Evolutionary conservation across 2,888 invertebrate genomes (phyloP), one percentile per base, ranked within the genome.

Genomic region (Phania funesta): DNA sequence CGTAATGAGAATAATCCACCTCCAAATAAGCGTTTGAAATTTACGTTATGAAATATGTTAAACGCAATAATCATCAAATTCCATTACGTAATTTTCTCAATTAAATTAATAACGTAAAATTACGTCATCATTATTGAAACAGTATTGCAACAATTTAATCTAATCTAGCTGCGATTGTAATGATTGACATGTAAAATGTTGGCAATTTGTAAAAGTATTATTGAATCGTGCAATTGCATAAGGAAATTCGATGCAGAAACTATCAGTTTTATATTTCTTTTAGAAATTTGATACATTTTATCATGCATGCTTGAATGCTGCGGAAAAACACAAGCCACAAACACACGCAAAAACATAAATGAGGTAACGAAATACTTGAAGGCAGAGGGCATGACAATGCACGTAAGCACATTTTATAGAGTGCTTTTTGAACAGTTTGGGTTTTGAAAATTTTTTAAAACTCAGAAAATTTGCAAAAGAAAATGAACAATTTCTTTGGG

Each of bases 201-300:
- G 58, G 16, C 76, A 80, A 80, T 76, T 80, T 64, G 64, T 62
- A 56, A 48, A 54, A 41, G 41, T 48, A 54, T 54, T 80, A 68
- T 68, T 54, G 32, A 74, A 50, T 67, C 74, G 48, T 67, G 58
- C 70, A 80, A 68, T 77, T 70, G 50, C 64, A 60, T 48, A 70
- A 74, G 74, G 74, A 81, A 73, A 73, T 77, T 73, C 70, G 68
- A 73, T 73, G 77, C 74, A 62, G 74, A 75, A 81, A 56, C 62
- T 62, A 56, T 3, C 67, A 60, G 52, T 13, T 79, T 44, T 41
- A 1, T n/a, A n/a, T n/a, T n/a, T n/a, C n/a, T 29, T 77, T 82
- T 22, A 64, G 38, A 41, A 65, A 75, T 70, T 79, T 54, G 16
- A 44, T 48, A 62, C 48, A 65, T 79, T 79, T 71, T 38, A 46